phyloP scores from a whole-genome alignment of 2,888 invertebrate species.

The Himalopsyche japonica region DNA sequence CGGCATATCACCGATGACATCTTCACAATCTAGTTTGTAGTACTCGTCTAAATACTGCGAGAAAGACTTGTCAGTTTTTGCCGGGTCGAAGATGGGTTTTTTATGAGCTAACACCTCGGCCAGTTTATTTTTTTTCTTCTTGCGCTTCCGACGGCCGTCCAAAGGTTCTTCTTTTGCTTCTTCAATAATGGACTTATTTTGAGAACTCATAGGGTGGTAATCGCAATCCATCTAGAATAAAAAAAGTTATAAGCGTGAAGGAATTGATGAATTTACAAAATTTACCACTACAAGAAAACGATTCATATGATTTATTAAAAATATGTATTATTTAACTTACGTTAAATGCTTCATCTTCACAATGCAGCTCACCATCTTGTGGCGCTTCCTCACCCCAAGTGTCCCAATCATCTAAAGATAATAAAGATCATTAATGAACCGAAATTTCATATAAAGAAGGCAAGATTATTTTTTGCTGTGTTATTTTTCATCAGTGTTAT shows the following conservation, averaged over 20 bases:
- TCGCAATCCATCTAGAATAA: conserved; percentile 83
- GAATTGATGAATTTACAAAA: neutral
- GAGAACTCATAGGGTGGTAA: conserved; percentile 64
- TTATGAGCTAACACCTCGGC: conserved; percentile 71
- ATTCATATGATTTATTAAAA: neutral
- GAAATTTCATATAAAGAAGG: neutral
- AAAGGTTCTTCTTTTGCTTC: conserved; percentile 63
- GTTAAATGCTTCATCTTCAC: conserved; percentile 82
- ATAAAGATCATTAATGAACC: neutral
- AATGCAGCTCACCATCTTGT: conserved; percentile 59
- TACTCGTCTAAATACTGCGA: conserved; percentile 92
- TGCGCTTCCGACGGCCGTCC: conserved; percentile 61
- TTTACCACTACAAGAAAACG: neutral
- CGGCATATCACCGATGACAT: conserved; percentile 88
- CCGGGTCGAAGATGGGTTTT: conserved; percentile 86
- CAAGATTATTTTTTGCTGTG: too few relatives aligned
- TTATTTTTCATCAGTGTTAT: too few relatives aligned
- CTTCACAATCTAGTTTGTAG: conserved; percentile 93
- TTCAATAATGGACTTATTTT: conserved; percentile 59
- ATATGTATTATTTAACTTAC: conserved; percentile 50
- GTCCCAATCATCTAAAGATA: conserved; percentile 68
- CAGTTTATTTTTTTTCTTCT: conserved; percentile 71
- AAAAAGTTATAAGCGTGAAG: too few relatives aligned
- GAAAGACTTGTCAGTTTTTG: conserved; percentile 69
- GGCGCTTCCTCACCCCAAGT: conserved; percentile 58